Evolutionary conservation across 2,888 invertebrate species (phyloP), one percentile per base, ranked within the genome.

Genomic region (Campoplex nolae): DNA sequence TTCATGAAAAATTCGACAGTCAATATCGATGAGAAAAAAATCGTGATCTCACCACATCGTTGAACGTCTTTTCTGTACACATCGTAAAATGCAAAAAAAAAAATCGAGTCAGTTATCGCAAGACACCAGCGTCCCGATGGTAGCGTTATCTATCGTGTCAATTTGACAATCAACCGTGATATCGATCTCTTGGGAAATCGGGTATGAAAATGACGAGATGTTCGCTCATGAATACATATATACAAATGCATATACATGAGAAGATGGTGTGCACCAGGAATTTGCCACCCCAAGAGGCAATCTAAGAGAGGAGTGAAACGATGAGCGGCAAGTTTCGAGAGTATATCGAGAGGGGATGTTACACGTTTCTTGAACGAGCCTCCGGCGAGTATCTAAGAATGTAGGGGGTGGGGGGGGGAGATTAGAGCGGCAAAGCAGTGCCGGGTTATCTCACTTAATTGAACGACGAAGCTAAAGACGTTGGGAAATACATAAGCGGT

Each of bases 151-250:
- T 58, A 35, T 65, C 35, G 76, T 65, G 76, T 81, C 84, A 87
- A 81, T 87, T 74, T 84, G 70, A 84, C 74, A 78, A 87, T 87
- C 84, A 84, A 38, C 68, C 68, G n/a, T 78, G 86, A 84, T 84
- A 82, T 87, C 78, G 73, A 87, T 84, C 86, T 74, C 86, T 45
- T 62, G 86, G 86, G 86, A 84, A 87, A 87, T 84, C 78, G 77
- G 65, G 68, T 70, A 75, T 62, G 56, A 75, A 58, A 68, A 71
- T 48, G 68, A 38, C 74, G 38, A 74, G 35, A 38, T 38, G 54
- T 23, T 54, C n/a, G 11, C 51, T n/a, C 38, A 54, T 75, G 75
- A 42, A 68, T 42, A 68, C 9, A 42, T 18, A 67, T n/a, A 68
- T 42, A 71, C 51, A 78, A 51, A 73, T 42, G 54, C 35, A 54